Evolutionary conservation across 2,113 vertebrate genomes (phyloP).

Genomic region (Steatornis caripensis): DNA sequence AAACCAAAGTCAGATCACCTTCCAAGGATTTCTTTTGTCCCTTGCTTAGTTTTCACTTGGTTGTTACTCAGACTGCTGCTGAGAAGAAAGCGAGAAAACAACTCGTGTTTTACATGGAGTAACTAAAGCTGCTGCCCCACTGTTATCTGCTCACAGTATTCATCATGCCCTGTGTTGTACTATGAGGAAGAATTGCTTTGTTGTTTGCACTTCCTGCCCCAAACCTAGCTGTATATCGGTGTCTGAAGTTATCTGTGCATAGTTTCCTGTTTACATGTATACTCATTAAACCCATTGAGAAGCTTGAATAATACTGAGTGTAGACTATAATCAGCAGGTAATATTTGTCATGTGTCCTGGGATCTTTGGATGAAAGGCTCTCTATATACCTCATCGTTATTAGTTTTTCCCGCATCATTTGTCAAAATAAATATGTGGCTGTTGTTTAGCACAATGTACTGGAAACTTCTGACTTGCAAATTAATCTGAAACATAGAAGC

Average conservation of each 20-base stretch:
- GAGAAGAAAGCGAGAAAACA: neutral
- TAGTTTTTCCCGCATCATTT: slow-evolving; percentile 61
- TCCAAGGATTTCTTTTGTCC: neutral
- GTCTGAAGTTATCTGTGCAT: neutral
- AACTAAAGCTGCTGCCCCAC: neutral
- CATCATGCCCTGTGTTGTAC: accelerated
- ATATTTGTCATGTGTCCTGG: slow-evolving; percentile 29
- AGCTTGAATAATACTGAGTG: neutral
- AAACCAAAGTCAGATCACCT: neutral
- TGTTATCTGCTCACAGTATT: neutral
- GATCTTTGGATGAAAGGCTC: slow-evolving; percentile 51
- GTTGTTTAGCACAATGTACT: slow-evolving; percentile 44
- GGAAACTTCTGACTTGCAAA: slow-evolving; percentile 55
- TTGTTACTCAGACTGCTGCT: neutral
- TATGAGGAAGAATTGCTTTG: neutral
- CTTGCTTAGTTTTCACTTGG: neutral
- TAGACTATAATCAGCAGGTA: slow-evolving; percentile 37
- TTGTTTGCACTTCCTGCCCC: neutral
- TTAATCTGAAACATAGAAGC: slow-evolving; percentile 54
- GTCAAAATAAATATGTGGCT: slow-evolving; percentile 55
- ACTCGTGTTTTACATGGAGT: neutral
- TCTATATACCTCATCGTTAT: slow-evolving; percentile 38
- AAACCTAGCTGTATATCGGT: neutral
- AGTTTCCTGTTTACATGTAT: neutral
- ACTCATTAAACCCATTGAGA: neutral